Evolutionary conservation across 2,113 vertebrate genomes (phyloP).

Genomic region (Phyllopteryx taeniolatus): DNA sequence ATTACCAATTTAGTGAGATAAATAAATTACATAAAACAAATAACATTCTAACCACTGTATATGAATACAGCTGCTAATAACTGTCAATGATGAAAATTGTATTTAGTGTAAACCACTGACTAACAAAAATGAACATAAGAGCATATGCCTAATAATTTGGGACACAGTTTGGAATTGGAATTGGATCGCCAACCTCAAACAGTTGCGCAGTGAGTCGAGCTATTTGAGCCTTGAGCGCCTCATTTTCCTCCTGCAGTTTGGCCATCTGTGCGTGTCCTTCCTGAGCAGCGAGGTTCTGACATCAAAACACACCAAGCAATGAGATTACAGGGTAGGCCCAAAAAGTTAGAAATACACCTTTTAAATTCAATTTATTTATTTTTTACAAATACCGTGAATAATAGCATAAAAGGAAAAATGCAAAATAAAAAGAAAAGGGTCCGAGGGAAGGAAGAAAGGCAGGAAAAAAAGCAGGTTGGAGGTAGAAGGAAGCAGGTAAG

Average conservation of each 20-base stretch:
- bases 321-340: neutral
- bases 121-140: neutral
- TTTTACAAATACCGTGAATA: neutral
- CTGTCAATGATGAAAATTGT: neutral
- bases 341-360: neutral
- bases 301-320: neutral
- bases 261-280: conserved; percentile 75
- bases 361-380: neutral
- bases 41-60: neutral
- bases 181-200: conserved; percentile 72
- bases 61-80: neutral
- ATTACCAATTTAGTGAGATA: no score
- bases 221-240: conserved; percentile 79
- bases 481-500: no score
- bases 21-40: no score
- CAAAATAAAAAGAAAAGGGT: neutral
- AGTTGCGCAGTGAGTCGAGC: conserved; percentile 82
- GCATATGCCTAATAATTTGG: neutral
- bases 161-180: neutral
- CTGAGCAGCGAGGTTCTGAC: conserved; percentile 77
- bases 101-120: neutral
- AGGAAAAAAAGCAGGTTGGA: no score
- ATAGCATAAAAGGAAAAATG: neutral
- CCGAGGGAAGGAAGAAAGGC: neutral
- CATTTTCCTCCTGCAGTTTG: conserved; percentile 80